Percentiles rank a stretch among this genome's conserved stretches.
Evolutionary conservation across 2,113 vertebrate species (phyloP).

Genomic region (Halcyon malimbica): DNA sequence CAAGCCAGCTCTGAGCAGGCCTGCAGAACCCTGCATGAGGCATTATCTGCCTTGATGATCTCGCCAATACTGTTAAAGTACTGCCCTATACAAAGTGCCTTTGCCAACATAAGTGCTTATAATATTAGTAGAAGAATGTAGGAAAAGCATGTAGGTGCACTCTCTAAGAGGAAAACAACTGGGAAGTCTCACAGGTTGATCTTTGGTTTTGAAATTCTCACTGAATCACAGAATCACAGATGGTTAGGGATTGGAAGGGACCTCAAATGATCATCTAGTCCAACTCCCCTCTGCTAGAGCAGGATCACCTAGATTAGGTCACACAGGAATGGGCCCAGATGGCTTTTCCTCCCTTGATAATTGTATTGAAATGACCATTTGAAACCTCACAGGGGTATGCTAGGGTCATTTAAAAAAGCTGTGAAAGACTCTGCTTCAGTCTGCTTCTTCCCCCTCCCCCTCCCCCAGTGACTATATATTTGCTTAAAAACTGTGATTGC

Average conservation of each 20-base stretch:
- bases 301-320: too few relatives aligned
- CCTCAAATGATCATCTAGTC: too few relatives aligned
- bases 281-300: too few relatives aligned
- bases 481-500: slow-evolving; percentile 3
- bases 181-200: background rate
- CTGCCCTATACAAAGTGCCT: background rate
- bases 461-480: background rate
- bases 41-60: fast-evolving
- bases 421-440: background rate
- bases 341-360: background rate
- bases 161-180: background rate
- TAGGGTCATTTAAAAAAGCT: background rate
- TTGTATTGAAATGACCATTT: background rate
- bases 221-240: too few relatives aligned
- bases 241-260: too few relatives aligned
- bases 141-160: background rate
- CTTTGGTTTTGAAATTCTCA: background rate
- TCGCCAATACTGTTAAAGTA: fast-evolving
- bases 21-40: fast-evolving
- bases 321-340: too few relatives aligned
- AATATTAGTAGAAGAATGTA: background rate
- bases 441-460: background rate
- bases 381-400: background rate
- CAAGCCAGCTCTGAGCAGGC: background rate
- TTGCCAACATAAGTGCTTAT: background rate